Conservation (phyloP, 2,797 vertebrate species). For the Peromyscus attwateri region DNA sequence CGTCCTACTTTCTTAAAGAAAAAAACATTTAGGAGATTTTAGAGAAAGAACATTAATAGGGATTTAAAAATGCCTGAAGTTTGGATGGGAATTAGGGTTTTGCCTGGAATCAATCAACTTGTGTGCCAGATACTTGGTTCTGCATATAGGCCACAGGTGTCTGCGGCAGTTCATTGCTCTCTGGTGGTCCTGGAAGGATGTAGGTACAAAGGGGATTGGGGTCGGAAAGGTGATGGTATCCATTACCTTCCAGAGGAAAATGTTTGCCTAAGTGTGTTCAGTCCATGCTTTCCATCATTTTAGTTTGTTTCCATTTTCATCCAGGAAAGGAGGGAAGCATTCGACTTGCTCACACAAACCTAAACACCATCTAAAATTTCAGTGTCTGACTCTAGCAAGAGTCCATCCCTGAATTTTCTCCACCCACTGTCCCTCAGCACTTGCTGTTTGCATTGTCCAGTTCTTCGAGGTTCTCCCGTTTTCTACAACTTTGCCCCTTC, state of each 20-base stretch:
- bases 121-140: not conserved
- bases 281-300: not conserved
- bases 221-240: not conserved
- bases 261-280: not conserved
- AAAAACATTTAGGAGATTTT: slow-evolving; percentile 34
- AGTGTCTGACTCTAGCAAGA: slow-evolving; percentile 6
- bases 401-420: not conserved
- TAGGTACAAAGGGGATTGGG: not conserved
- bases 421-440: not conserved
- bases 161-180: not conserved
- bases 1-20: not conserved
- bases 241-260: not conserved
- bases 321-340: not conserved
- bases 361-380: too few species aligned
- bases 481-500: not conserved
- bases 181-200: not conserved
- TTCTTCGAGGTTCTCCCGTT: not conserved
- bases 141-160: not conserved
- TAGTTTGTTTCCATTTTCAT: not conserved
- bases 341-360: not conserved
- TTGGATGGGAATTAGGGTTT: slow-evolving; percentile 53
- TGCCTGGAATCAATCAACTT: not conserved
- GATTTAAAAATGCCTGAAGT: slow-evolving; percentile 42
- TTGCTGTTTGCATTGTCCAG: not conserved
- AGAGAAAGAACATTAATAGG: slow-evolving; percentile 45